A percentile compares a stretch with the other conserved stretches of the same genome.
Evolutionary conservation across 2,113 vertebrate species (phyloP).

Genomic region (Cyphomyrus discorhynchus): DNA sequence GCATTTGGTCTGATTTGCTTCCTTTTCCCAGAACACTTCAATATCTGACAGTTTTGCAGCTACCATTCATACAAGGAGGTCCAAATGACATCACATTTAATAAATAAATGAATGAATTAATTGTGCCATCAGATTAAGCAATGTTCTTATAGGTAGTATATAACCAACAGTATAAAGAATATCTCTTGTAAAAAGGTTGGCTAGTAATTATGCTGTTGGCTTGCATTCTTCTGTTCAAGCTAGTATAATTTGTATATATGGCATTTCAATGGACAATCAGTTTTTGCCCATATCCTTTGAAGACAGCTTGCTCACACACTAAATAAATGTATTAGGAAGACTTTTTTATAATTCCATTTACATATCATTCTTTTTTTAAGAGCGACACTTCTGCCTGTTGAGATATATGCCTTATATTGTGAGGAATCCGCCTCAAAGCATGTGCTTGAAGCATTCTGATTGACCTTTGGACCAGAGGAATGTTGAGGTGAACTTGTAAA

Average conservation of each 20-base stretch:
- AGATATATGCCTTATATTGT: neutral
- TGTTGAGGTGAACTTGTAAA: neutral
- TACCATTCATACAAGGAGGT: neutral
- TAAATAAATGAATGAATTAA: neutral
- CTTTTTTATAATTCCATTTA: neutral
- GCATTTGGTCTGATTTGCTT: neutral
- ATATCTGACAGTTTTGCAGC: neutral
- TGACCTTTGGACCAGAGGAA: neutral
- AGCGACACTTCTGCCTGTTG: neutral
- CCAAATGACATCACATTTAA: neutral
- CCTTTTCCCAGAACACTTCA: neutral
- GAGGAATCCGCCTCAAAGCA: neutral
- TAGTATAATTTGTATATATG: neutral
- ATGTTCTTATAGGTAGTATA: neutral
- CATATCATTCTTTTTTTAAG: neutral
- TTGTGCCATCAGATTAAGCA: neutral
- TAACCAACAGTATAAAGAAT: neutral
- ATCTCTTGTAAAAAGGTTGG: neutral
- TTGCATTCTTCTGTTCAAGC: neutral
- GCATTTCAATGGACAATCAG: neutral
- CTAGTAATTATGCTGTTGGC: neutral
- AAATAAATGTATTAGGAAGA: neutral
- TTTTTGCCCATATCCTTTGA: neutral
- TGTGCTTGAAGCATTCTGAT: neutral
- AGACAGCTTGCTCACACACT: neutral